phyloP scores from a whole-genome alignment of 2,113 vertebrate species.

The Rhegmatorhina hoffmannsi region DNA sequence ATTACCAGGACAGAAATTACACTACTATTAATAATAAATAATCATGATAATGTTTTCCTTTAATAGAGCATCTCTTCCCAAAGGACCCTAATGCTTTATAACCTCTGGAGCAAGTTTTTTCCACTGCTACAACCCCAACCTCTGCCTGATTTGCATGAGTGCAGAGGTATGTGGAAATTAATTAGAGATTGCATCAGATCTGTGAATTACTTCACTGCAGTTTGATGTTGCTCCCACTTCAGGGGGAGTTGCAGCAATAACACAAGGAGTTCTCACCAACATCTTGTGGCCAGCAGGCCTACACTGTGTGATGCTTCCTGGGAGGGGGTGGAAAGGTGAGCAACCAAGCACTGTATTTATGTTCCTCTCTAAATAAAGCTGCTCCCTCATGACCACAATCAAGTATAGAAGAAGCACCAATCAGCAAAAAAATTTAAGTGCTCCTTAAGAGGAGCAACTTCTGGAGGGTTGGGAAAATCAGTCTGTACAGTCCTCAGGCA shows the following conservation, averaged over 20 bases:
- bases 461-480: background rate
- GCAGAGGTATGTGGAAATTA: background rate
- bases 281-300: background rate
- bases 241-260: background rate
- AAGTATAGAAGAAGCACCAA: background rate
- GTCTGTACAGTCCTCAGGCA: background rate
- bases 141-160: background rate
- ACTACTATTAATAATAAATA: constrained; percentile 53
- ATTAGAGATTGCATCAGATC: background rate
- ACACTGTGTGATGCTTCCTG: background rate
- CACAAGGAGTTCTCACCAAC: background rate
- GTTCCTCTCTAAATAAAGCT: constrained; percentile 13
- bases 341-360: background rate
- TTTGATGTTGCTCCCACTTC: background rate
- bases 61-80: background rate
- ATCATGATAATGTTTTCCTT: constrained; percentile 3
- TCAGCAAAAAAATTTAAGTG: background rate
- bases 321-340: background rate
- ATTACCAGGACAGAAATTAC: constrained; percentile 15
- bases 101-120: background rate
- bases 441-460: background rate
- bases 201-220: background rate
- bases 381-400: background rate
- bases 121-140: background rate
- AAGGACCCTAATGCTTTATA: background rate